Conservation (phyloP, 2,113 vertebrate species). For the Psophia crepitans region DNA sequence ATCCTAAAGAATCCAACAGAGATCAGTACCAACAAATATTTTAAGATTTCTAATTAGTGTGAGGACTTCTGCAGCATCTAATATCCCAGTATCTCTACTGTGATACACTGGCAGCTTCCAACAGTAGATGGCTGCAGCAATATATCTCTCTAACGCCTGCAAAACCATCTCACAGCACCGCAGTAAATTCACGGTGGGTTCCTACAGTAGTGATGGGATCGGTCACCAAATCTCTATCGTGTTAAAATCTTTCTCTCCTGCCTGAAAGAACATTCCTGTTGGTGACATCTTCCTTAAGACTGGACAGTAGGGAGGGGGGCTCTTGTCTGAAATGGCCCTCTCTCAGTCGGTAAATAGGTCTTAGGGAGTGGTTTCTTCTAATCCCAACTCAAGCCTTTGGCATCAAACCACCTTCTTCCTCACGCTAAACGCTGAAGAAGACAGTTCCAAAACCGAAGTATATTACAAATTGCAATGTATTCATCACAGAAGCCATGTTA, state of each 20-base stretch:
- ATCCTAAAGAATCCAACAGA: background rate
- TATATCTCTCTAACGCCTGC: accelerated
- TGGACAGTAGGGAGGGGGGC: accelerated
- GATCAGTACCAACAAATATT: background rate
- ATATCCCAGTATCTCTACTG: background rate
- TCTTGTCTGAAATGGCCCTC: background rate
- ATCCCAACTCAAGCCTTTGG: background rate
- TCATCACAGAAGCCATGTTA: background rate
- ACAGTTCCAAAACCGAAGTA: background rate
- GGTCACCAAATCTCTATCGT: background rate
- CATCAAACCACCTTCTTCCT: background rate
- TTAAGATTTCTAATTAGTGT: background rate
- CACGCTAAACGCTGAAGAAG: background rate
- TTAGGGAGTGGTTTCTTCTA: background rate
- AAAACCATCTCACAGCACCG: accelerated
- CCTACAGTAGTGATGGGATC: background rate
- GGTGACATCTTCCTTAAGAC: background rate
- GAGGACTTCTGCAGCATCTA: background rate
- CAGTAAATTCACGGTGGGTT: background rate
- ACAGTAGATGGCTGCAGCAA: background rate
- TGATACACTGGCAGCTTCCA: background rate
- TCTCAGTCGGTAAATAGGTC: background rate
- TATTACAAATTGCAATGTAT: background rate
- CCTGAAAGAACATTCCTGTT: background rate
- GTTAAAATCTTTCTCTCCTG: background rate